Conservation (phyloP, 2,113 vertebrate genomes). For the Pelmatolapia mariae region DNA sequence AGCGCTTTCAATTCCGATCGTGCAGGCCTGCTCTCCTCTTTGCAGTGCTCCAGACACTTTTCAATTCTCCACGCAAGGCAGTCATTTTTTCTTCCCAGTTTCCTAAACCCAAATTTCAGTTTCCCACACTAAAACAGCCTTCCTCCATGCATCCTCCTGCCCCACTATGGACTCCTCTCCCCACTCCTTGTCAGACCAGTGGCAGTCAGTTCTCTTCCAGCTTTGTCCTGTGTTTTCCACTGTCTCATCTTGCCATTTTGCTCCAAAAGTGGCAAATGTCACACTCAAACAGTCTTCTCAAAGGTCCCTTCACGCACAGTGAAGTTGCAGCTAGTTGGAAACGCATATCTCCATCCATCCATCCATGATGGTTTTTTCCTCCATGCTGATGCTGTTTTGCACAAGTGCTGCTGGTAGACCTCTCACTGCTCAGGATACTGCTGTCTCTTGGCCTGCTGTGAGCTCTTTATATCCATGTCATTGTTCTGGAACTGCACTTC, state of each 20-base stretch:
- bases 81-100: not conserved
- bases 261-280: not conserved
- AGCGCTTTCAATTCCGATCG: rapidly evolving
- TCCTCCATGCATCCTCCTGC: not conserved
- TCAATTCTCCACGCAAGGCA: not conserved
- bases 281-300: not conserved
- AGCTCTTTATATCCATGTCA: no score
- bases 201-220: not conserved
- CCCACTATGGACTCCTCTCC: not conserved
- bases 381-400: no score
- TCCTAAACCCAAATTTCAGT: not conserved
- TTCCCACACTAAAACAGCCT: not conserved
- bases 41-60: not conserved
- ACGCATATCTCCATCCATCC: not conserved
- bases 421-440: no score
- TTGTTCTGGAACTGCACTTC: not conserved
- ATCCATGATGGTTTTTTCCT: not conserved
- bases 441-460: no score
- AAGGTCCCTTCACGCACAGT: not conserved
- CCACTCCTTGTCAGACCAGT: not conserved
- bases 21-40: not conserved
- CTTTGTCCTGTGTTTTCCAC: not conserved
- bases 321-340: not conserved
- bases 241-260: not conserved
- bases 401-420: no score